phyloP scores from a whole-genome alignment of 2,797 vertebrate genomes.

The Anabacerthia variegaticeps region DNA sequence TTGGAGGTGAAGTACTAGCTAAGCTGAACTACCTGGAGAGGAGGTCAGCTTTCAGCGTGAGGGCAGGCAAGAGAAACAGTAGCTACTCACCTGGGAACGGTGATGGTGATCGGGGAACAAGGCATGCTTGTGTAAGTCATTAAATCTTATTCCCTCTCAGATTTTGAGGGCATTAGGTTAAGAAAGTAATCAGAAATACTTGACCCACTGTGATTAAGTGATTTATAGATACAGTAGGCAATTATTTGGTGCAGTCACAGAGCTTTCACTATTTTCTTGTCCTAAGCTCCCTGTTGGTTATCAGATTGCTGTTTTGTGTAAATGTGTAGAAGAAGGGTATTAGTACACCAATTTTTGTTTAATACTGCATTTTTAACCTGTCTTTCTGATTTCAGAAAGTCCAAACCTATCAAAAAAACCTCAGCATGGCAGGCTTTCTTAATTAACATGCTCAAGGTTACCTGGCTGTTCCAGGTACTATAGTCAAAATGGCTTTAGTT shows the following conservation, averaged over 20 bases:
- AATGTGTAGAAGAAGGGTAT: neutral
- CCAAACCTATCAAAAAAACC: slow-evolving; percentile 14
- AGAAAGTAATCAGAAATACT: slow-evolving; percentile 43
- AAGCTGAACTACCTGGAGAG: neutral
- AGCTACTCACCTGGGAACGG: neutral
- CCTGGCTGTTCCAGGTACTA: neutral
- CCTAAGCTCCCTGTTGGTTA: neutral
- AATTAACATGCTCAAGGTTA: neutral
- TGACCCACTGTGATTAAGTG: neutral
- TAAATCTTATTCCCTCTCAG: neutral
- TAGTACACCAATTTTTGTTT: neutral
- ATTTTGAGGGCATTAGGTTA: slow-evolving; percentile 11
- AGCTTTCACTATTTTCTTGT: neutral
- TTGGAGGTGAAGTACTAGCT: neutral
- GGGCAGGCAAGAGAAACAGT: neutral
- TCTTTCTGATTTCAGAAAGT: slow-evolving; percentile 21
- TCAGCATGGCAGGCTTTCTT: neutral
- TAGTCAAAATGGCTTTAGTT: slow-evolving; percentile 16
- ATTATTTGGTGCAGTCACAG: neutral
- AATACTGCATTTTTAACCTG: neutral
- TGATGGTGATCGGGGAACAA: neutral
- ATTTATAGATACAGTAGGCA: slow-evolving; percentile 1
- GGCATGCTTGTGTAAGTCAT: neutral
- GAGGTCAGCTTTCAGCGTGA: neutral
- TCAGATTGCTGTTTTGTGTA: neutral